These are phyloP conservation scores for Zeus faber DNA, from an alignment of 2,113 vertebrate genomes.

Conservation along the genomic window DNA sequence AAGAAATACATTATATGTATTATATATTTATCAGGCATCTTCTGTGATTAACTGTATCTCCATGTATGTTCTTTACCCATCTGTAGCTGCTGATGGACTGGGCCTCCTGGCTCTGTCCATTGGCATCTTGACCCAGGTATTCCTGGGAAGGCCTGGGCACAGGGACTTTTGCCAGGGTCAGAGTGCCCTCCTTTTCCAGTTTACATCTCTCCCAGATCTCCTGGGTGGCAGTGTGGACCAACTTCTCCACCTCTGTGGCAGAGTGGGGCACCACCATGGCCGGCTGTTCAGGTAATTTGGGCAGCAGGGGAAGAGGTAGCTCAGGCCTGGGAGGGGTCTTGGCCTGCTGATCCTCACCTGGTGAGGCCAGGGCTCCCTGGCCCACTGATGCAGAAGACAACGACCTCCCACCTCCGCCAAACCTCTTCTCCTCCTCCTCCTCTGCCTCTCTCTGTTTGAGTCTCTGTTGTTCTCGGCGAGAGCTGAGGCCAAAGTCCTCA, in stretches of 20 bases:
- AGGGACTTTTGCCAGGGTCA: conserved; percentile 41
- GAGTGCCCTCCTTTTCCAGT: conserved; percentile 72
- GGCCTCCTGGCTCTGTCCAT: conserved; percentile 74
- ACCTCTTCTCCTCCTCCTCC: conserved; percentile 54
- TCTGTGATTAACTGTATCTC: not conserved
- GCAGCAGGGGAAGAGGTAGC: conserved; percentile 61
- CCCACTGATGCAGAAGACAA: conserved; percentile 21
- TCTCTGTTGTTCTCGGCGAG: conserved; percentile 79
- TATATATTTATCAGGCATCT: not conserved
- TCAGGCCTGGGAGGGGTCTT: conserved; percentile 77
- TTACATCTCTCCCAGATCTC: conserved; percentile 88
- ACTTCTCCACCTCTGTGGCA: conserved; percentile 80
- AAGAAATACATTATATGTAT: not conserved
- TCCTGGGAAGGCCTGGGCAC: conserved; percentile 65
- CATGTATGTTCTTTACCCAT: conserved; percentile 72
- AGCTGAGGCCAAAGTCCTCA: conserved; percentile 96
- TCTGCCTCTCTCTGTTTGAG: conserved; percentile 70
- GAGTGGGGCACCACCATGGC: conserved; percentile 88
- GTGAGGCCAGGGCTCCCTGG: no score
- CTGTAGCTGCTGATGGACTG: conserved; percentile 84
- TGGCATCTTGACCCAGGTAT: conserved; percentile 61
- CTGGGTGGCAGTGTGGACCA: conserved; percentile 82
- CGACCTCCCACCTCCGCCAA: conserved; percentile 32
- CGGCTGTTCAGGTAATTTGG: conserved; percentile 80
- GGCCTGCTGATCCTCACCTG: conserved; percentile 50